These are phyloP conservation scores for Arenicola marina DNA, from an alignment of 2,888 invertebrate genomes.

Conservation along the genomic window DNA sequence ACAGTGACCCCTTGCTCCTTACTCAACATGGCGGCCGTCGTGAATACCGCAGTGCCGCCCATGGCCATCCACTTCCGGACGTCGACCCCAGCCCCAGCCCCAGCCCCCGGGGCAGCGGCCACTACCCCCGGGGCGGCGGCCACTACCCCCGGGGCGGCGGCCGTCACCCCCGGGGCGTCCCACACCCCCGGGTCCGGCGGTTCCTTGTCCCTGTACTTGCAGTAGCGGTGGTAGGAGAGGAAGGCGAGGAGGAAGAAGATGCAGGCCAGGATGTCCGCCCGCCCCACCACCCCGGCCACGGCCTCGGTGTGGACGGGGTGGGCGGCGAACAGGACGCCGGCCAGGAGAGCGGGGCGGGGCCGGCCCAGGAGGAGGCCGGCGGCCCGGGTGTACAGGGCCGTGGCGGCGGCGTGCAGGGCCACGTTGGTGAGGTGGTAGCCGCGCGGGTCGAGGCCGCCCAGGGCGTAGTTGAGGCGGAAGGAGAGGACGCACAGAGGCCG, in stretches of 20 bases:
- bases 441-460: slow-evolving; percentile 64
- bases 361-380: slow-evolving; percentile 64
- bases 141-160: slow-evolving; percentile 8
- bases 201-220: slow-evolving; percentile 28
- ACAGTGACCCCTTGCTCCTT: slow-evolving; percentile 96
- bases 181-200: slow-evolving; percentile 6
- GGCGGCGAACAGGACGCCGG: slow-evolving; percentile 87
- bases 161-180: slow-evolving; percentile 12
- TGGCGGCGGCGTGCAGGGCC: slow-evolving; percentile 82
- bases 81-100: slow-evolving; percentile 73
- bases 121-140: slow-evolving; percentile 13
- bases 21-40: slow-evolving; percentile 72
- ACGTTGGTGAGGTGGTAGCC: slow-evolving; percentile 88
- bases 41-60: slow-evolving; percentile 22
- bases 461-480: slow-evolving; percentile 82
- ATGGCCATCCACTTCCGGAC: slow-evolving; percentile 65
- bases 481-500: slow-evolving; percentile 88
- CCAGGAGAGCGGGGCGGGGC: slow-evolving; percentile 67
- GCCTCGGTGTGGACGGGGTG: slow-evolving; percentile 98
- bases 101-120: slow-evolving; percentile 13
- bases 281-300: slow-evolving; percentile 85
- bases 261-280: slow-evolving; percentile 91
- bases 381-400: slow-evolving; percentile 79
- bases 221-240: slow-evolving; percentile 73
- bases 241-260: slow-evolving; percentile 87